phyloP scores from a whole-genome alignment of 2,113 vertebrate genomes.

The Potamarius usumacintae region DNA sequence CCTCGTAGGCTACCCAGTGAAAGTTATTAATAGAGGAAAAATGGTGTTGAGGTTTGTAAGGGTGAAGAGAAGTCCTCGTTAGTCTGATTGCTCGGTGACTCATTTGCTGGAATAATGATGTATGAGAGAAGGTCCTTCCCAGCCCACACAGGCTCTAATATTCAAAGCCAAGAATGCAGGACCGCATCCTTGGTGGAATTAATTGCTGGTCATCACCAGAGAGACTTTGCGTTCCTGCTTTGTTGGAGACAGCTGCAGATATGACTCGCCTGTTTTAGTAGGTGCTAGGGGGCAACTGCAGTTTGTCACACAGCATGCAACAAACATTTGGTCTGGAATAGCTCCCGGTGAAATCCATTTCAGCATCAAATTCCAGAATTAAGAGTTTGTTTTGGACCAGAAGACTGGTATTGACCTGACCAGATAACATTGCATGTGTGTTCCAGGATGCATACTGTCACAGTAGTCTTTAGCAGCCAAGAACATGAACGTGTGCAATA shows the following conservation, averaged over 20 bases:
- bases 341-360: conserved; percentile 34
- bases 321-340: conserved; percentile 27
- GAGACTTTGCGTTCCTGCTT: conserved; percentile 30
- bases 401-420: conserved; percentile 17
- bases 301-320: conserved; percentile 31
- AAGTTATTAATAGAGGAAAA: conserved; percentile 36
- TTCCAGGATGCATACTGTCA: conserved; percentile 33
- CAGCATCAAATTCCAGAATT: conserved; percentile 40
- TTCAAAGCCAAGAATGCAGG: conserved; percentile 59
- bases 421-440: conserved; percentile 39
- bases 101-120: conserved; percentile 54
- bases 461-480: conserved; percentile 29
- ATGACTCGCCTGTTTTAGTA: conserved; percentile 59
- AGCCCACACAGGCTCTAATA: conserved; percentile 60
- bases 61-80: conserved; percentile 62
- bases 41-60: conserved; percentile 8
- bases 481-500: conserved; percentile 37
- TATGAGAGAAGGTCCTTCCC: conserved; percentile 55
- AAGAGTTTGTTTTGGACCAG: conserved; percentile 25
- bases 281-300: not conserved
- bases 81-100: conserved; percentile 62
- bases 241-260: conserved; percentile 47
- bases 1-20: not conserved
- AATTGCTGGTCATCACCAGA: conserved; percentile 54
- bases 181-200: conserved; percentile 60